A percentile compares a stretch with the other conserved stretches of the same genome.
phyloP scores from a whole-genome alignment of 2,797 vertebrate species.

The Decapterus maruadsi region DNA sequence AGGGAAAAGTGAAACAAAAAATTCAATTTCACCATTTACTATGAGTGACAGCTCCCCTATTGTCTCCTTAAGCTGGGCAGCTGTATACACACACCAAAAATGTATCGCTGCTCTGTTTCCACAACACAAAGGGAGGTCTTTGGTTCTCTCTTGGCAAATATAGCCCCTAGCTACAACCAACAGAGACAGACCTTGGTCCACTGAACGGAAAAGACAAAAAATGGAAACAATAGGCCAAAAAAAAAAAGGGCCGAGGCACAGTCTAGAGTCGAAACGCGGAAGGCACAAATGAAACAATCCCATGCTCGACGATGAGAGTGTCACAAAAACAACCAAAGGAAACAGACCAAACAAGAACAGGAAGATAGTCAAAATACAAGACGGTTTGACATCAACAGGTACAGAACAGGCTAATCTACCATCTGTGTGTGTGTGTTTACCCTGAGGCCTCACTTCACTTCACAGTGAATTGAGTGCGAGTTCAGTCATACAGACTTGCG shows the following conservation, averaged over 20 bases:
- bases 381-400: conserved; percentile 17
- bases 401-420: not conserved
- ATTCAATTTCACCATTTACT: conserved; percentile 37
- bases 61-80: conserved; percentile 80
- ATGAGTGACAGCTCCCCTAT: conserved; percentile 65
- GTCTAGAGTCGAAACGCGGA: conserved; percentile 23
- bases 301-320: conserved; percentile 15
- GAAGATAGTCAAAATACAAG: conserved; percentile 20
- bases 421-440: conserved; percentile 3
- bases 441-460: conserved; percentile 27
- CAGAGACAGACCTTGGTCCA: conserved; percentile 54
- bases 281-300: conserved; percentile 21
- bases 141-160: conserved; percentile 71
- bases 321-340: conserved; percentile 37
- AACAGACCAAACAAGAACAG: conserved; percentile 31
- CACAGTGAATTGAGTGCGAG: not conserved
- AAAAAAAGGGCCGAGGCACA: conserved; percentile 25
- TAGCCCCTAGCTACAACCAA: conserved; percentile 73
- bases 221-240: conserved; percentile 7
- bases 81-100: conserved; percentile 81
- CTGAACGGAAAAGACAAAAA: conserved; percentile 29
- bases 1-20: conserved; percentile 1
- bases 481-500: not conserved
- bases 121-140: conserved; percentile 69
- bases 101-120: conserved; percentile 81